Conservation (phyloP, 2,113 vertebrate genomes). For the Danionella cerebrum region DNA sequence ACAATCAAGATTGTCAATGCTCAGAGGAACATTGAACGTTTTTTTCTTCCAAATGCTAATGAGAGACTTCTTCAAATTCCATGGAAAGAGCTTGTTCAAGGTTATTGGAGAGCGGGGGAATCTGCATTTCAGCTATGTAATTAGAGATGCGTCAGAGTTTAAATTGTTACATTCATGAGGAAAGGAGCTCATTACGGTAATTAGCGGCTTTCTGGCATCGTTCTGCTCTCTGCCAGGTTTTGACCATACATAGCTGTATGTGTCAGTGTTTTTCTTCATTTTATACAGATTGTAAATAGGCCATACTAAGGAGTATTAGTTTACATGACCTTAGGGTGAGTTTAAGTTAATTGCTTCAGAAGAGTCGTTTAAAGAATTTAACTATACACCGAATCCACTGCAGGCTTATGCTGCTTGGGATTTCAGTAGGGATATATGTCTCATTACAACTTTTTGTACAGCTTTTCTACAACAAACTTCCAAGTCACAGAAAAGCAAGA, state of each 20-base stretch:
- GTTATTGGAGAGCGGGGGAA: slow-evolving; percentile 30
- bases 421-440: too few relatives aligned
- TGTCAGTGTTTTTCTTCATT: background rate
- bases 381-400: too few relatives aligned
- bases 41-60: slow-evolving; percentile 23
- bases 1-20: slow-evolving; percentile 14
- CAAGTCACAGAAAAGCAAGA: too few relatives aligned
- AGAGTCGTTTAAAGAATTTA: too few relatives aligned
- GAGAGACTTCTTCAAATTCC: slow-evolving; percentile 10
- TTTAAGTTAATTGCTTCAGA: too few relatives aligned
- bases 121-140: slow-evolving; percentile 32
- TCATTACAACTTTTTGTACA: too few relatives aligned
- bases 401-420: too few relatives aligned
- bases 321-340: too few relatives aligned
- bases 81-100: slow-evolving; percentile 26
- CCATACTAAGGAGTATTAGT: too few relatives aligned
- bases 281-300: too few relatives aligned
- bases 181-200: slow-evolving; percentile 45
- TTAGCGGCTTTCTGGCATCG: slow-evolving; percentile 33
- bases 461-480: too few relatives aligned
- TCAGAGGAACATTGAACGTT: slow-evolving; percentile 7
- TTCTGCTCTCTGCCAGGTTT: slow-evolving; percentile 19
- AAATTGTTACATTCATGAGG: slow-evolving; percentile 30
- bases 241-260: background rate
- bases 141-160: slow-evolving; percentile 38